A percentile compares a stretch with the other conserved stretches of the same genome.
These are phyloP conservation scores for Globicephala melas DNA, from an alignment of 2,113 vertebrate genomes.

Conservation along the genomic window DNA sequence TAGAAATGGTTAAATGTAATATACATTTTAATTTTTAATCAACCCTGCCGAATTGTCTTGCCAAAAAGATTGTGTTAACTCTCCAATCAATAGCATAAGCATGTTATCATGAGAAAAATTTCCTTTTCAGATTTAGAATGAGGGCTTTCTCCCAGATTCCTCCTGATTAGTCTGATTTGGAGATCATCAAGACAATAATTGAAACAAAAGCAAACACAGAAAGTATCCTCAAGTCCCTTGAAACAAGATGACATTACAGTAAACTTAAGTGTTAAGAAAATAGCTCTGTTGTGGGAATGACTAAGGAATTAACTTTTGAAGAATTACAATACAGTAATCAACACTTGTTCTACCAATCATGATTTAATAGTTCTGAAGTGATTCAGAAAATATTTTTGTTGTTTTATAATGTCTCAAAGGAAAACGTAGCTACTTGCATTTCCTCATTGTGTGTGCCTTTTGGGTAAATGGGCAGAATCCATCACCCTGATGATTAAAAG, in stretches of 20 bases:
- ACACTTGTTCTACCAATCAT: neutral
- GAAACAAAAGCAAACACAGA: neutral
- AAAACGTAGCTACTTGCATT: neutral
- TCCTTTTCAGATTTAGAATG: neutral
- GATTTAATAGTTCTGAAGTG: conserved; percentile 5
- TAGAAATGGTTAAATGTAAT: neutral
- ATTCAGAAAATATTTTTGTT: neutral
- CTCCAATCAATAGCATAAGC: neutral
- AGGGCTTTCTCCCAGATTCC: neutral
- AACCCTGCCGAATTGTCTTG: neutral
- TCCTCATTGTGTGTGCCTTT: neutral
- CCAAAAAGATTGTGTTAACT: neutral
- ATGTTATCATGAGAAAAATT: neutral
- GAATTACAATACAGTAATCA: neutral
- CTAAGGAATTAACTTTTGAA: neutral
- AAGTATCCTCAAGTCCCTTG: neutral
- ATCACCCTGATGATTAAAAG: neutral
- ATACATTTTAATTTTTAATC: neutral
- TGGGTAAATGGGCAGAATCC: neutral
- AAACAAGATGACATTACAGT: neutral
- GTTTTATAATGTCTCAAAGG: neutral
- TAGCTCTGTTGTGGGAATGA: neutral
- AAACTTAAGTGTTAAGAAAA: neutral
- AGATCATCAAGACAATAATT: neutral
- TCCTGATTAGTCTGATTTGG: neutral